Base-by-base conservation (phyloP, 37 sponge, comb jelly and placozoan genomes). In the Aphrocallistes beatrix region DNA sequence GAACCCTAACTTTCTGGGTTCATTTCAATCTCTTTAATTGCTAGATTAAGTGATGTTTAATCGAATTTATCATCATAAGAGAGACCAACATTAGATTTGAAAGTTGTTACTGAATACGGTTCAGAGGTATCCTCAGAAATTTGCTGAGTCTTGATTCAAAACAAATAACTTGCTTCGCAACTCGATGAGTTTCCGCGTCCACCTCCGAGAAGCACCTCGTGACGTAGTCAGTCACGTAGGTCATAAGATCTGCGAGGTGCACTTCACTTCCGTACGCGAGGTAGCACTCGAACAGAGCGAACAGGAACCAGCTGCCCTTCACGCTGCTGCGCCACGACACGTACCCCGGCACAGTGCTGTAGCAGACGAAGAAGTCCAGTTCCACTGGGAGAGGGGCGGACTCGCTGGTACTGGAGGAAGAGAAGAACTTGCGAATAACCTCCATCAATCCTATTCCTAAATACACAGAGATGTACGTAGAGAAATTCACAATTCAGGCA, bases 341-440 rank as follows among this genome's bases (percentile, higher is more conserved):
- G 39, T 93, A 95, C 47, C 93, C 93, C 0, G 96, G 96, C 0
- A 91, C 88, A 1, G 93, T 93, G 23, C 93, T 89, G 88, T 91
- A 95, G 19, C 90, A 92, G 0, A 91, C 42, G 36, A 91, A 36
- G 38, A 93, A 89, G 82, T 95, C 96, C 23, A 93, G 91, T 81
- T 95, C 90, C 21, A 88, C 85, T 1, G 96, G 96, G 16, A 95
- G 81, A 16, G 91, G 75, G 37, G 19, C 28, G 21, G 69, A 38
- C 51, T 85, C 34, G 25, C 28, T 1, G 32, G 25, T 6, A 3
- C 28, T 6, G 34, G 75, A 19, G 3, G 28, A 19, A 28, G 32
- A 6, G 75, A 60, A 60, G 6, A 60, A 60, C 10, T 13, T 28
- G 1, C 75, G 75, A 28, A 60, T 60, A 8, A 19, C 3, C n/a